Conservation (phyloP, 2,797 vertebrate species). For the Argya squamiceps region DNA sequence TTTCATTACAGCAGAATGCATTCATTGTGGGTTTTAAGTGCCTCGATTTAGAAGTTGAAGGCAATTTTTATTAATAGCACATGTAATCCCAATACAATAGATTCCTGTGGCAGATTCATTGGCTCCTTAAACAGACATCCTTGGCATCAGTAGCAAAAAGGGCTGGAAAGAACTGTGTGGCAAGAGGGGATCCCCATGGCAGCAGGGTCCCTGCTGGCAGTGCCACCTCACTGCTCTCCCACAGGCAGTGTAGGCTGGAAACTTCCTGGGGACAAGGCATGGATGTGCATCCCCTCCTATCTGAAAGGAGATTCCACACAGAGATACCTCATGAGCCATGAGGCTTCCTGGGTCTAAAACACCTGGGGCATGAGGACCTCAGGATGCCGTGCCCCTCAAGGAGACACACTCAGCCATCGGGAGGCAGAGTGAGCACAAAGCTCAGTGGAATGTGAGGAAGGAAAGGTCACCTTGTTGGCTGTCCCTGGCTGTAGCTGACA, state of each 20-base stretch:
- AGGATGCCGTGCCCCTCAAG: fast-evolving
- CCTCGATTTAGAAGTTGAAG: conserved; percentile 38
- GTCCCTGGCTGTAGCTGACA: background rate
- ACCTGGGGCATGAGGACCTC: fast-evolving
- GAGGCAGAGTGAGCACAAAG: fast-evolving
- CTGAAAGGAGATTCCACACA: background rate
- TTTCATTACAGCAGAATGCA: conserved; percentile 18
- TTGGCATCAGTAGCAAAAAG: background rate
- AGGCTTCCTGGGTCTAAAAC: background rate
- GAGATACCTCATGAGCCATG: fast-evolving
- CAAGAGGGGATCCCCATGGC: background rate
- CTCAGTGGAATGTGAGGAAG: fast-evolving
- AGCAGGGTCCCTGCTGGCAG: background rate
- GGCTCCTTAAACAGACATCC: background rate
- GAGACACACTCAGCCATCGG: fast-evolving
- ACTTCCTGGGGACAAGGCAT: background rate
- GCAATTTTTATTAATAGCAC: conserved; percentile 56
- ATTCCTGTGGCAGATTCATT: conserved; percentile 23
- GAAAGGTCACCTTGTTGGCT: background rate
- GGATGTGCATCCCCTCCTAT: background rate
- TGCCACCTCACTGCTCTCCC: background rate
- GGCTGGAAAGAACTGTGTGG: background rate
- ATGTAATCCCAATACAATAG: conserved; percentile 17
- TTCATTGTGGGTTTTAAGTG: conserved; percentile 42
- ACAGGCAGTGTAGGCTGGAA: background rate